These are phyloP conservation scores for Phalera bucephala DNA, from an alignment of 2,888 invertebrate genomes.

Conservation along the genomic window DNA sequence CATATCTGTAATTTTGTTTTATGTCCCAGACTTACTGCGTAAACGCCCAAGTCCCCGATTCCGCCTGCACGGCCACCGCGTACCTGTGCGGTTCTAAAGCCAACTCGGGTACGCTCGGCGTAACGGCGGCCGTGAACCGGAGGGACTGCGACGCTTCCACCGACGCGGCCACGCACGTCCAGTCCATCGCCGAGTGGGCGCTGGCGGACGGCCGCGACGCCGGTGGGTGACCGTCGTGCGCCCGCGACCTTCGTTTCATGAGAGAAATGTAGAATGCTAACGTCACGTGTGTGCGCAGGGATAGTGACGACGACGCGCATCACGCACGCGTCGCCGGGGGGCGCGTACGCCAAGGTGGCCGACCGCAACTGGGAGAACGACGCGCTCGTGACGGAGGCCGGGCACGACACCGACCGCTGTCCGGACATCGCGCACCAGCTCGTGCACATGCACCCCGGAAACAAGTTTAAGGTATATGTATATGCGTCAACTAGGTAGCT, in stretches of 20 bases:
- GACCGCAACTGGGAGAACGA: conserved; percentile 87
- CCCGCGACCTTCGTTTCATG: too few species aligned
- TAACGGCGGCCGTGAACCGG: conserved; percentile 84
- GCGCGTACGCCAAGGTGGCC: conserved; percentile 79
- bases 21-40: conserved; percentile 84
- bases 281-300: conserved; percentile 48
- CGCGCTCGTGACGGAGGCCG: conserved; percentile 57
- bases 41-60: conserved; percentile 86
- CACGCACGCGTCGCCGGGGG: conserved; percentile 89
- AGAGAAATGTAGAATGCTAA: too few species aligned
- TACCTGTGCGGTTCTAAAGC: conserved; percentile 86
- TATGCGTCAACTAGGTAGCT: neutral
- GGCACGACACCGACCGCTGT: conserved; percentile 74
- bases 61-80: conserved; percentile 87
- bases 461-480: conserved; percentile 48
- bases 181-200: conserved; percentile 86
- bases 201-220: conserved; percentile 58
- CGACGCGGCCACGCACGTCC: conserved; percentile 76
- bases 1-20: too few species aligned
- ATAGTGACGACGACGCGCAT: conserved; percentile 88
- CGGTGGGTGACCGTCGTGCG: neutral
- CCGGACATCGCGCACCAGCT: conserved; percentile 88
- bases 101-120: conserved; percentile 85
- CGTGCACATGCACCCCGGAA: conserved; percentile 82
- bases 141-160: conserved; percentile 83